These are phyloP conservation scores for Phaethon lepturus DNA, from an alignment of 2,113 vertebrate species.

Conservation along the genomic window DNA sequence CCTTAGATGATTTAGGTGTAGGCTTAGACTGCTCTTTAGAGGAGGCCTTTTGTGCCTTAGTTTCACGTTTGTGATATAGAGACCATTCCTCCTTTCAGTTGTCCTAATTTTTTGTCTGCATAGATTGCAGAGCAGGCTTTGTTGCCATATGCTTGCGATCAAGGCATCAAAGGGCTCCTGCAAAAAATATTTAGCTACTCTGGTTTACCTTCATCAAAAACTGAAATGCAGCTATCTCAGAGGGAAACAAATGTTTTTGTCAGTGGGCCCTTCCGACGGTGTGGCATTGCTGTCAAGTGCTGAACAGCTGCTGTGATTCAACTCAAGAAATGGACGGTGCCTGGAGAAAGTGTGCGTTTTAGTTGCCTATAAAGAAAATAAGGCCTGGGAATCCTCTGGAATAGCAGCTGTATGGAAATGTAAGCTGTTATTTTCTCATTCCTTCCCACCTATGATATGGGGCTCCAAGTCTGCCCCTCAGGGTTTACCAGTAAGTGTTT, in stretches of 20 bases:
- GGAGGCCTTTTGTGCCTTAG: not conserved
- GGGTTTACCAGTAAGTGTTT: not conserved
- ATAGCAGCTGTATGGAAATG: not conserved
- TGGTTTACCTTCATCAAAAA: not conserved
- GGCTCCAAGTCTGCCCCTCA: not conserved
- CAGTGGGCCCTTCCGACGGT: accelerated
- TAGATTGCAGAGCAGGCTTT: not conserved
- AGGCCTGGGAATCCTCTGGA: not conserved
- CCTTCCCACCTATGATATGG: not conserved
- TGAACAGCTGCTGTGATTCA: constrained; percentile 20
- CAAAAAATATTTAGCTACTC: not conserved
- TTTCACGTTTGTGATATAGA: not conserved
- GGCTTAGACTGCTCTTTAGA: not conserved
- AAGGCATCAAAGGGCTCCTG: not conserved
- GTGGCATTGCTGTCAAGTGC: not conserved
- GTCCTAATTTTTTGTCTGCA: not conserved
- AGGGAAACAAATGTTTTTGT: constrained; percentile 19
- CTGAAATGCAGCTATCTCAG: not conserved
- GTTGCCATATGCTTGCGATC: not conserved
- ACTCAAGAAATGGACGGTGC: not conserved
- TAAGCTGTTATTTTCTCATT: not conserved
- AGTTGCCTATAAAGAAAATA: not conserved
- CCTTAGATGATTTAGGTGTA: not conserved
- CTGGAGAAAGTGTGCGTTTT: not conserved
- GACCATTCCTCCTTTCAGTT: not conserved